phyloP scores from a whole-genome alignment of 2,888 invertebrate species.

The Lepidochrysops patricia region DNA sequence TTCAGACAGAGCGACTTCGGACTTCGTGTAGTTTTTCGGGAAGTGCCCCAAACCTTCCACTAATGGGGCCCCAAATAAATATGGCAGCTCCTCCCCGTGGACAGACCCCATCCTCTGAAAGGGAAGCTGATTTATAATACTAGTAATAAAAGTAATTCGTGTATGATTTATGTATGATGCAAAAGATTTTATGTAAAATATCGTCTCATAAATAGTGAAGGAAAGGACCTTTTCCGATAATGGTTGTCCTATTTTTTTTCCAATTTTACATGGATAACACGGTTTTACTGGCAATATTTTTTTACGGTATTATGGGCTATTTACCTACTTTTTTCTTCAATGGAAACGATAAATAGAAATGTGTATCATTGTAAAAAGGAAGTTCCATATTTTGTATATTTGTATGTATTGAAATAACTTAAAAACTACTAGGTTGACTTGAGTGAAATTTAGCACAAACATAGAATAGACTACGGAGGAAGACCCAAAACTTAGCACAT shows the following conservation, averaged over 20 bases:
- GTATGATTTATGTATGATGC: conserved; percentile 1
- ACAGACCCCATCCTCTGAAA: conserved; percentile 91
- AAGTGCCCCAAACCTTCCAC: conserved; percentile 89
- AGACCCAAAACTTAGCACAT: too few relatives aligned
- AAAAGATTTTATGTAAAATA: neutral
- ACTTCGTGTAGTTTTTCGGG: conserved; percentile 90
- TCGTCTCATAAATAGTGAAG: neutral
- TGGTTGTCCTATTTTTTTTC: neutral
- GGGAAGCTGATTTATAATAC: neutral
- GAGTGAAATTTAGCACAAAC: too few relatives aligned
- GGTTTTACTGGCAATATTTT: neutral
- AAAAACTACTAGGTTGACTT: too few relatives aligned
- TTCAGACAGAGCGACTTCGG: conserved; percentile 89
- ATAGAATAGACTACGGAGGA: too few relatives aligned
- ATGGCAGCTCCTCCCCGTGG: conserved; percentile 93
- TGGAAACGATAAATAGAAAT: too few relatives aligned
- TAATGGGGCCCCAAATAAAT: conserved; percentile 92
- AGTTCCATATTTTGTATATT: too few relatives aligned
- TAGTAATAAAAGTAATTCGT: neutral
- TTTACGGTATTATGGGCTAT: neutral
- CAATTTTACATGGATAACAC: neutral
- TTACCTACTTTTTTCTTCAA: neutral
- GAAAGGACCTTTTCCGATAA: neutral
- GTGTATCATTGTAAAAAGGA: too few relatives aligned
- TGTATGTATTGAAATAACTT: too few relatives aligned